Evolutionary conservation across 2,888 invertebrate species (phyloP).

Genomic region (Eumacrocentrus americanus): DNA sequence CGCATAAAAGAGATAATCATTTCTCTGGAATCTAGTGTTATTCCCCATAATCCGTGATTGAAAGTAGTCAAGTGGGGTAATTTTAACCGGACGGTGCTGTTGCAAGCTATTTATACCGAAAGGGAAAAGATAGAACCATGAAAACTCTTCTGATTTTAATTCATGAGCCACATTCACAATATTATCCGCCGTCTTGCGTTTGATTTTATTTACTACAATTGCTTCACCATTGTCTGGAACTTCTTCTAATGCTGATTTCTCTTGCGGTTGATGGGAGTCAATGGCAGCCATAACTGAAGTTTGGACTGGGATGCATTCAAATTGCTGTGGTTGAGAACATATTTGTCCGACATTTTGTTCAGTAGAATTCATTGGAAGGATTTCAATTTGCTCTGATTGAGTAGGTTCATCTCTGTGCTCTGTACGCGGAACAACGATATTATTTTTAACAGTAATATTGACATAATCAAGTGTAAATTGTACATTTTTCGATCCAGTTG

Average conservation of each 20-base stretch:
- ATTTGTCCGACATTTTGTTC: too few species aligned
- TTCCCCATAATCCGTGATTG: slow-evolving; percentile 37
- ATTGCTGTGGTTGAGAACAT: too few species aligned
- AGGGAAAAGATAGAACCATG: slow-evolving; percentile 44
- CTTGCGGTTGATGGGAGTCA: slow-evolving; percentile 33
- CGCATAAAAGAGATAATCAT: slow-evolving; percentile 49
- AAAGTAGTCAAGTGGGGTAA: slow-evolving; percentile 45
- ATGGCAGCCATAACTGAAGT: slow-evolving; percentile 37
- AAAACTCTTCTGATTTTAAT: slow-evolving; percentile 42
- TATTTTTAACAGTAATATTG: background rate
- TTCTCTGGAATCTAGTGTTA: slow-evolving; percentile 37
- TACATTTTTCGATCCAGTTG: background rate
- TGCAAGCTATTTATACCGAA: slow-evolving; percentile 41
- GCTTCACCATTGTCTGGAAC: slow-evolving; percentile 30
- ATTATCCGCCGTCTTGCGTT: slow-evolving; percentile 40
- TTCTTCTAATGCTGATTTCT: slow-evolving; percentile 37
- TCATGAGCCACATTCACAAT: slow-evolving; percentile 40
- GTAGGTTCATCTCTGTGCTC: background rate
- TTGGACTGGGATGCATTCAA: slow-evolving; percentile 15
- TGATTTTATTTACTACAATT: slow-evolving; percentile 34
- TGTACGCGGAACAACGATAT: too few species aligned
- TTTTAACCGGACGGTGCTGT: slow-evolving; percentile 33
- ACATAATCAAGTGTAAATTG: slow-evolving; percentile 6
- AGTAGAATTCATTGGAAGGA: too few species aligned
- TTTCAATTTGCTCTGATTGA: background rate